Base-by-base conservation (phyloP, 2,113 vertebrate species). In the Seriola dumerili region DNA sequence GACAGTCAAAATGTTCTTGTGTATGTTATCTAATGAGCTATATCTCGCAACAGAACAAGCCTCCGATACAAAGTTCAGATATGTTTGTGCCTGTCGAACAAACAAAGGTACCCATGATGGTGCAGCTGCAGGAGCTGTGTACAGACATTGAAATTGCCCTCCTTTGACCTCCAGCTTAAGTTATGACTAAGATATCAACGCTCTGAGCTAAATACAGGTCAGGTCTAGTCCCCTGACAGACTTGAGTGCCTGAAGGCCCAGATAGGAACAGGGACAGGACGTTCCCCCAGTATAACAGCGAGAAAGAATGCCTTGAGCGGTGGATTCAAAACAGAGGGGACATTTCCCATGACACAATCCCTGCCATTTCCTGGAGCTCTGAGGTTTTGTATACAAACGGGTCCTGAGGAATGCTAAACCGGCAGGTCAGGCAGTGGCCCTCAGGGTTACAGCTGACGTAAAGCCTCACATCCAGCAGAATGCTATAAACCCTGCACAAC, bases 271-370 rank as follows among this genome's bases (percentile, higher is more conserved):
- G 65, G 78, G 85, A 86, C 89, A 89, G 86, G 89, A 93, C 82
- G 88, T 92, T 42, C 40, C 72, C 71, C n/a, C 54, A 57, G 57
- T 75, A 52, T 54, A 71, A 76, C 7, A 36, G 81, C 23, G 19
- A 66, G 46, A 83, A 73, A 83, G 78, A 90, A 91, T 83, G 77
- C 58, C 74, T 68, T 8, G 36, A 74, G 63, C 21, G 8, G 75
- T 55, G 38, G 62, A 86, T 72, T 85, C 65, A 78, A 75, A 46
- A 72, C 52, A 0, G 32, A 84, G 58, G 46, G 82, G 74, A 82
- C 72, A 40, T 90, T 94, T 94, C 93, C 92, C 94, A 94, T 92
- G 88, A 89, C 83, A 90, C 78, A 74, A 72, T 69, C 77, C 68
- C 59, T 1, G 61, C 80, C 38, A 61, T 86, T 92, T 90, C 91